These are phyloP conservation scores for Spea hammondii DNA, from an alignment of 2,797 vertebrate species.

Conservation along the genomic window DNA sequence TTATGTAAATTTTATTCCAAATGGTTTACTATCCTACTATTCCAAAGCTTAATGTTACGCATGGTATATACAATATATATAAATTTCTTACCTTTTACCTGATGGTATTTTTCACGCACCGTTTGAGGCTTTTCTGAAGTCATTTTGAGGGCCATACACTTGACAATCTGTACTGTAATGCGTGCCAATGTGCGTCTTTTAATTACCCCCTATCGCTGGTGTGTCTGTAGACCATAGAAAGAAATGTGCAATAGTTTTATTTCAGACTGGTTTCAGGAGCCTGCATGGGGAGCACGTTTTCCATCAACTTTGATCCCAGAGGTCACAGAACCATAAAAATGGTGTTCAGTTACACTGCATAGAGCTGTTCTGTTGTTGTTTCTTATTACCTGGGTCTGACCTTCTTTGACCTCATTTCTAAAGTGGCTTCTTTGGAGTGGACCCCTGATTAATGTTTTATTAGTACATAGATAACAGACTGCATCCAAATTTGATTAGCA, in stretches of 20 bases:
- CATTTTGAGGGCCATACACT: too few species aligned
- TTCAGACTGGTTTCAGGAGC: slow-evolving; percentile 18
- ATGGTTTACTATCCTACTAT: too few species aligned
- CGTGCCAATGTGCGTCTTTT: not conserved
- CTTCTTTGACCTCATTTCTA: slow-evolving; percentile 73
- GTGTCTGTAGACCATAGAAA: slow-evolving; percentile 22
- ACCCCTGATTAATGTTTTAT: slow-evolving; percentile 77
- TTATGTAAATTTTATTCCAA: too few species aligned
- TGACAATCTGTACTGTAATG: too few species aligned
- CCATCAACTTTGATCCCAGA: slow-evolving; percentile 78
- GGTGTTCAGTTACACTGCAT: slow-evolving; percentile 81
- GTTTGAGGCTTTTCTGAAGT: too few species aligned
- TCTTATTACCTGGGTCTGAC: slow-evolving; percentile 82
- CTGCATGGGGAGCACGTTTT: slow-evolving; percentile 6
- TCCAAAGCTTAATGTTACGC: too few species aligned
- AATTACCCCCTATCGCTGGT: not conserved
- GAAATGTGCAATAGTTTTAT: slow-evolving; percentile 23
- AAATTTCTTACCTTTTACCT: too few species aligned
- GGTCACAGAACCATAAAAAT: slow-evolving; percentile 74
- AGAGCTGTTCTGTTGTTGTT: slow-evolving; percentile 81
- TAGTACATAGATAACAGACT: slow-evolving; percentile 74
- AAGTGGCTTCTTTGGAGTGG: slow-evolving; percentile 67
- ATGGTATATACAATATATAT: too few species aligned
- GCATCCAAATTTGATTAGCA: slow-evolving; percentile 66
- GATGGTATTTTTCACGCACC: too few species aligned